Conservation (phyloP, 2,113 vertebrate species). For the Nannospalax galili region DNA sequence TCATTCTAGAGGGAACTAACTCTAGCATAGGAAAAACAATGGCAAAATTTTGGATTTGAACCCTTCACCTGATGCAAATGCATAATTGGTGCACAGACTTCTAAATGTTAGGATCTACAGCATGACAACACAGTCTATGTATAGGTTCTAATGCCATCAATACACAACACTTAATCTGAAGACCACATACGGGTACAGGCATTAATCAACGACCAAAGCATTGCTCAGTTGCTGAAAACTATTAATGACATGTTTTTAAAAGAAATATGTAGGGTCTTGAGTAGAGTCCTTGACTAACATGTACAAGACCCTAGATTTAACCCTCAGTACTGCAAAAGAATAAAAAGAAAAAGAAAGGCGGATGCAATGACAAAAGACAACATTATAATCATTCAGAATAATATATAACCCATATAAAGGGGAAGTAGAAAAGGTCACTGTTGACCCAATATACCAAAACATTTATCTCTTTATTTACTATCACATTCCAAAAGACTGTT, state of each 20-base stretch:
- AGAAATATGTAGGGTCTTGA: neutral
- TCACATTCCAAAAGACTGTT: neutral
- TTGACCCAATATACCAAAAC: neutral
- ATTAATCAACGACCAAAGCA: slow-evolving; percentile 20
- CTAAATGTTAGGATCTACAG: neutral
- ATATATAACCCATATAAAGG: neutral
- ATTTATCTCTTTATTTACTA: neutral
- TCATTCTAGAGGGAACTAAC: neutral
- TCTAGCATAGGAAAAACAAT: neutral
- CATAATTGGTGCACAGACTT: neutral
- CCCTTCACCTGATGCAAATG: neutral
- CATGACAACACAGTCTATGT: neutral
- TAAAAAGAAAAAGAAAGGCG: neutral
- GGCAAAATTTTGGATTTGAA: neutral
- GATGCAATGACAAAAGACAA: neutral
- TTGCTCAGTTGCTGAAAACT: slow-evolving; percentile 38
- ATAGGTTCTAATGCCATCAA: neutral
- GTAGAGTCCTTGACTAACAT: neutral
- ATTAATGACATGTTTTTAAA: slow-evolving; percentile 8
- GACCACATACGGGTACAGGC: neutral
- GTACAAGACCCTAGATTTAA: neutral
- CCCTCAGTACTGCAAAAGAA: neutral
- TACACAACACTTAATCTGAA: neutral
- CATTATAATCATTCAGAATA: slow-evolving; percentile 22
- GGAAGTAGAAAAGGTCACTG: slow-evolving; percentile 12